phyloP scores from a whole-genome alignment of 2,888 invertebrate species.

The Epinotia ramella region DNA sequence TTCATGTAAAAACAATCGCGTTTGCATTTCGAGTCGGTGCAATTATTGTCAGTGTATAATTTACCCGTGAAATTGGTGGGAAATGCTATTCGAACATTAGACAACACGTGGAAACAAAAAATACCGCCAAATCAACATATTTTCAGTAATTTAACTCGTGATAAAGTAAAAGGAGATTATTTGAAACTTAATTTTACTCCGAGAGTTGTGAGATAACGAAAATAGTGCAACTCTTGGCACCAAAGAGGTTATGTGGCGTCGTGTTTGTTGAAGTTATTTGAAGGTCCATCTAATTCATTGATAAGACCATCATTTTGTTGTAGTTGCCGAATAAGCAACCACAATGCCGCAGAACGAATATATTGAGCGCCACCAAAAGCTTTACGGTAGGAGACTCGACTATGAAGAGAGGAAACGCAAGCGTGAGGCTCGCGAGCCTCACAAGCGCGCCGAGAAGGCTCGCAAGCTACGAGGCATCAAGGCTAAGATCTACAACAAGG shows the following conservation, averaged over 20 bases:
- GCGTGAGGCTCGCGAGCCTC: slow-evolving; percentile 97
- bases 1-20: slow-evolving; percentile 30
- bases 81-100: slow-evolving; percentile 6
- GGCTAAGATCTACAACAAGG: slow-evolving; percentile 98
- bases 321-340: slow-evolving; percentile 84
- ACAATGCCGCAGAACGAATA: slow-evolving; percentile 99
- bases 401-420: slow-evolving; percentile 99
- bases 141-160: background rate
- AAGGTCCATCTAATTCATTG: slow-evolving; percentile 53
- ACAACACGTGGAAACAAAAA: slow-evolving; percentile 40
- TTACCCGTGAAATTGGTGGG: background rate
- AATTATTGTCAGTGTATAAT: slow-evolving; percentile 6
- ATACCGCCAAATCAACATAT: slow-evolving; percentile 2
- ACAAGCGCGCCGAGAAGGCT: slow-evolving; percentile 96
- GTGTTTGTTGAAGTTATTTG: slow-evolving; percentile 20
- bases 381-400: slow-evolving; percentile 98
- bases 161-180: background rate
- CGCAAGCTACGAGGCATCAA: slow-evolving; percentile 97
- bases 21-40: slow-evolving; percentile 1
- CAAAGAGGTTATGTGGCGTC: slow-evolving; percentile 61
- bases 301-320: slow-evolving; percentile 77
- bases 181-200: background rate
- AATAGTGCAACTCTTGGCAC: slow-evolving; percentile 33
- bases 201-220: slow-evolving; percentile 41
- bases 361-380: slow-evolving; percentile 98